These are phyloP conservation scores for Trachymyrmex cornetzi DNA, from an alignment of 1,140 invertebrate genomes.

Conservation along the genomic window DNA sequence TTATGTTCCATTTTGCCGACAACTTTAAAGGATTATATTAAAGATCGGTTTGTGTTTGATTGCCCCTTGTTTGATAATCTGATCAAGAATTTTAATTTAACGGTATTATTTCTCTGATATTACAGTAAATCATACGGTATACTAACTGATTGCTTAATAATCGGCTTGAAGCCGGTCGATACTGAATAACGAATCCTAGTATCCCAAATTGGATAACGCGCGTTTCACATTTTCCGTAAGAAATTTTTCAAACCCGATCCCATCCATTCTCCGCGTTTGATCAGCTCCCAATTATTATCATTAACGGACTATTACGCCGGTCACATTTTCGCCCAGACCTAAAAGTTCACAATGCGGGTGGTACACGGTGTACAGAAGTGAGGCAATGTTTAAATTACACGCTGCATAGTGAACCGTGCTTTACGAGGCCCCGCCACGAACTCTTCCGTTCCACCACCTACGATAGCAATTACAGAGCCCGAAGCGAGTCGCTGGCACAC, in stretches of 20 bases:
- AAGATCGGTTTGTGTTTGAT: constrained; percentile 7
- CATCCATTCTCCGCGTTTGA: neutral
- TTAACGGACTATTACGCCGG: constrained; percentile 37
- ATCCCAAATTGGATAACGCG: constrained; percentile 37
- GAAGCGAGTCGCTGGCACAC: constrained; percentile 65
- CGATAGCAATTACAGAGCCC: constrained; percentile 75
- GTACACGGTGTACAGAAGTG: constrained; percentile 72
- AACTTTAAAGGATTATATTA: constrained; percentile 34
- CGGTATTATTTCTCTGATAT: constrained; percentile 42
- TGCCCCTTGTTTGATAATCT: constrained; percentile 17
- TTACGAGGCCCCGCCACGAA: constrained; percentile 76
- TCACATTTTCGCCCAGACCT: constrained; percentile 12
- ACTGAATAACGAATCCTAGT: constrained; percentile 16
- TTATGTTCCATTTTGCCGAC: constrained; percentile 23
- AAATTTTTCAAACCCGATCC: constrained; percentile 14
- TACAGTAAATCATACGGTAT: constrained; percentile 32
- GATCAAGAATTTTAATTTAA: constrained; percentile 29
- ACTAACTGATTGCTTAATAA: constrained; percentile 55
- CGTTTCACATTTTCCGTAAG: neutral
- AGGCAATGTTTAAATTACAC: constrained; percentile 83
- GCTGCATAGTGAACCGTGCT: constrained; percentile 75
- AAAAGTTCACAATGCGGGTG: constrained; percentile 72
- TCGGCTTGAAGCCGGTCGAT: neutral
- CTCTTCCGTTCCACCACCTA: constrained; percentile 75
- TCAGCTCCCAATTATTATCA: constrained; percentile 40